Evolutionary conservation across 2,888 invertebrate species (phyloP).

Genomic region (Acholoe squamosa): DNA sequence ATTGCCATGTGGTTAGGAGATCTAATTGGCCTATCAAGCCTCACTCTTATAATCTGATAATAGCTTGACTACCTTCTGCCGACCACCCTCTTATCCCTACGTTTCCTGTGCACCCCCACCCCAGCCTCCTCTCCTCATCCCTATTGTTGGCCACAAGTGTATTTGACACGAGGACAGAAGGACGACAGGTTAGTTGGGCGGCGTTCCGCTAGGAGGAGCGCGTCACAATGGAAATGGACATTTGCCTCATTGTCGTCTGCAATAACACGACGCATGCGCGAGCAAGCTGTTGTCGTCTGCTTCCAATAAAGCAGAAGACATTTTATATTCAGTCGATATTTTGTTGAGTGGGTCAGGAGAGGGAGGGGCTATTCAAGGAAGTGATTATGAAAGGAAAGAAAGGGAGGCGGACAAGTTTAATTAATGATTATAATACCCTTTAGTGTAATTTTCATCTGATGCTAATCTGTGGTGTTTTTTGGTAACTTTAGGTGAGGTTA

Average conservation of each 20-base stretch:
- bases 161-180: neutral
- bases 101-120: neutral
- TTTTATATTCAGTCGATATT: constrained; percentile 14
- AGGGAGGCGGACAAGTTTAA: neutral
- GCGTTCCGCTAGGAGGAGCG: constrained; percentile 2
- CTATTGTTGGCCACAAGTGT: constrained; percentile 22
- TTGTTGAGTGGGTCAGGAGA: neutral
- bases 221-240: constrained; percentile 14
- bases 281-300: constrained; percentile 31
- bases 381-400: neutral
- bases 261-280: constrained; percentile 24
- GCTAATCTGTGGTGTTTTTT: no score
- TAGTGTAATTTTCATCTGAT: no score
- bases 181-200: neutral
- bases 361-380: neutral
- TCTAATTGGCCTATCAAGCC: constrained; percentile 13
- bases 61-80: constrained; percentile 15
- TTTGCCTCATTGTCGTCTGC: constrained; percentile 2
- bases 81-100: neutral
- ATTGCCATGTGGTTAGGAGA: neutral
- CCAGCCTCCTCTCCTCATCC: neutral
- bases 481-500: no score
- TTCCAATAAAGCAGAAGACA: neutral
- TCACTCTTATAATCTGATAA: neutral
- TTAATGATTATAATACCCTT: constrained; percentile 8